Evolutionary conservation across 2,113 vertebrate species (phyloP).

Genomic region (Poeciliopsis retropinna): DNA sequence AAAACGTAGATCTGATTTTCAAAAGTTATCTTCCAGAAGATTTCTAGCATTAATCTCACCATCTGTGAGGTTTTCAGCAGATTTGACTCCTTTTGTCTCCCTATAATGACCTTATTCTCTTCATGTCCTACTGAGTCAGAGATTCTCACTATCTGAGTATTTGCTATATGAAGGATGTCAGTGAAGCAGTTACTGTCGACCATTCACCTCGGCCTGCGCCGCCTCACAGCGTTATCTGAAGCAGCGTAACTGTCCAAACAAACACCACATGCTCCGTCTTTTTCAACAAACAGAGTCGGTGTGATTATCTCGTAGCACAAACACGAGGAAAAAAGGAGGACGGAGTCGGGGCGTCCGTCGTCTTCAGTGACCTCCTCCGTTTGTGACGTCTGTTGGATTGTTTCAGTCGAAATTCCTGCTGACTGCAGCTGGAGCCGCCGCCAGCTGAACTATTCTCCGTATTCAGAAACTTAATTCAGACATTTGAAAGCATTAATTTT

Average conservation of each 20-base stretch:
- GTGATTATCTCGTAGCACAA: constrained; percentile 51
- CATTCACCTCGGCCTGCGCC: constrained; percentile 44
- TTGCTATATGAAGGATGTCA: constrained; percentile 34
- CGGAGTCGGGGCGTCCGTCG: constrained; percentile 9
- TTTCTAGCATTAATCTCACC: too few relatives aligned
- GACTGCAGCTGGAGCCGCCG: constrained; percentile 64
- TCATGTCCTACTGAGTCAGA: background rate
- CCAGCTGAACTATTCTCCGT: too few relatives aligned
- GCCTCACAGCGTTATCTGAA: constrained; percentile 30
- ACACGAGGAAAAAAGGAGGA: constrained; percentile 30
- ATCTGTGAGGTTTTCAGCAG: too few relatives aligned
- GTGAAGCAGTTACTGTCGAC: constrained; percentile 58
- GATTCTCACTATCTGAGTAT: background rate
- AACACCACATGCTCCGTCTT: constrained; percentile 72
- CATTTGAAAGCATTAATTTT: too few relatives aligned
- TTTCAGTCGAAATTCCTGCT: constrained; percentile 51
- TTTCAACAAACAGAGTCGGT: constrained; percentile 67
- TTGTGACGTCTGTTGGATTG: constrained; percentile 55
- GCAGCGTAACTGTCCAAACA: constrained; percentile 67
- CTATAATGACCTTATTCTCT: too few relatives aligned
- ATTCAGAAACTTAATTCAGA: too few relatives aligned
- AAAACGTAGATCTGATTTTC: too few relatives aligned
- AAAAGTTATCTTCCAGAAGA: too few relatives aligned
- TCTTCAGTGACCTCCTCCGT: constrained; percentile 29
- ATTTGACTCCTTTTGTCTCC: too few relatives aligned